Evolutionary conservation across 2,113 vertebrate genomes (phyloP), one percentile per base, ranked within the genome.

Genomic region (Mungos mungo): DNA sequence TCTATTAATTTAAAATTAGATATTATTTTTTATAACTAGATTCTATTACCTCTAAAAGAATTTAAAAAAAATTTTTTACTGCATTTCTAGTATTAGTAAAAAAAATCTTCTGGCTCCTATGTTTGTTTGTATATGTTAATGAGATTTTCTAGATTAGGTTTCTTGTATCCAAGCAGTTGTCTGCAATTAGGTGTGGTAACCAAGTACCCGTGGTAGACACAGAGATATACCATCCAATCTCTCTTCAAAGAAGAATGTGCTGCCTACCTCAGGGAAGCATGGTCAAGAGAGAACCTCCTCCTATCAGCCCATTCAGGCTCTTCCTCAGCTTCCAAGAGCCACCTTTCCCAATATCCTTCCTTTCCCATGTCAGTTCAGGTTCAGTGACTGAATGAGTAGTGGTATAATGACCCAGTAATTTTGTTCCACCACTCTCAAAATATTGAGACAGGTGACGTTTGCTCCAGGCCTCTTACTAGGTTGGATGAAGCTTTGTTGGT

Each of bases 21-120:
- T 71, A 29, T 95, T 86, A 21, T 29, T 63, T 80, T 82, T 80
- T 92, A 82, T 31, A 82, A 82, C 18, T 8, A 66, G 83, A 23
- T 69, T 76, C 7, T 6, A 65, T 45, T 35, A 13, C 57, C 81
- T 72, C 57, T 29, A 16, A 93, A 72, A 27, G 50, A 1, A 6
- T 15, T 50, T 14, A n/a, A n/a, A n/a, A n/a, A n/a, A n/a, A n/a
- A n/a, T n/a, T n/a, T n/a, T n/a, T n/a, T n/a, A n/a, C n/a, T n/a
- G n/a, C n/a, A n/a, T 52, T 84, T 68, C 27, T n/a, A 85, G 12
- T 71, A 60, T 68, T 85, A 52, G 69, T n/a, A 83, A 88, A 52
- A 0, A 18, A 68, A 93, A 11, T 93, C 1, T 52, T 31, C 35
- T 66, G 18, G 0, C 11, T 45, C 13, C 12, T 72, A 41, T 7